Evolutionary conservation across 2,113 vertebrate species (phyloP), one percentile per base, ranked within the genome.

Genomic region (Spheniscus mendiculus): DNA sequence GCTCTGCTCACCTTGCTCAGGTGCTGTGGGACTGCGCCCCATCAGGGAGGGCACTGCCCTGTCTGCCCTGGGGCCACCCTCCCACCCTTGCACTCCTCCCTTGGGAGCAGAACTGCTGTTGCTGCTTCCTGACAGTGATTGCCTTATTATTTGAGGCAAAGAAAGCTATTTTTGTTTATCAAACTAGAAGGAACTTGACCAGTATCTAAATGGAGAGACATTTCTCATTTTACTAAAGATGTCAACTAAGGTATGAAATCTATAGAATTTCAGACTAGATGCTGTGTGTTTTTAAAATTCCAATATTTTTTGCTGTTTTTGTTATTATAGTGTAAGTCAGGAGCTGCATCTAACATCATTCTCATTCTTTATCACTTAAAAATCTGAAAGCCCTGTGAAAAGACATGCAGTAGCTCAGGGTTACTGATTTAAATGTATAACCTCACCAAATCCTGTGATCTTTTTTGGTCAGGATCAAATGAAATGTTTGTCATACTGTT

Each of bases 41-140:
- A 0, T 5, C 4, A 0, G 7, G 17, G 30, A 73, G 34, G 15
- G 20, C 22, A 4, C 20, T 7, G 13, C 10, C 25, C n/a, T n/a
- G 20, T 23, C 47, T 61, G 16, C 34, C 32, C 40, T 25, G 29
- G 8, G 8, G 10, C 3, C 45, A 25, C 19, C 3, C 23, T 74
- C 16, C 12, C 38, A 38, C 15, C 8, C 10, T 36, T 1, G 0
- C 26, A 21, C 12, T 36, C 18, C 16, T 50, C 32, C 13, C 27
- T 30, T 7, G 2, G 29, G 11, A 62, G 5, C 40, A 86, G 14
- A 42, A 11, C 5, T 7, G 1, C 9, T 53, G 2, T 38, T 78
- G 40, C 34, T 67, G 56, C 27, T 82, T 42, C 34, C 70, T 61
- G 34, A 53, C 21, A 49, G 45, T 0, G 1, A 15, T 6, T 59